phyloP scores from a whole-genome alignment of 2,113 vertebrate species.

The Opisthocomus hoazin region DNA sequence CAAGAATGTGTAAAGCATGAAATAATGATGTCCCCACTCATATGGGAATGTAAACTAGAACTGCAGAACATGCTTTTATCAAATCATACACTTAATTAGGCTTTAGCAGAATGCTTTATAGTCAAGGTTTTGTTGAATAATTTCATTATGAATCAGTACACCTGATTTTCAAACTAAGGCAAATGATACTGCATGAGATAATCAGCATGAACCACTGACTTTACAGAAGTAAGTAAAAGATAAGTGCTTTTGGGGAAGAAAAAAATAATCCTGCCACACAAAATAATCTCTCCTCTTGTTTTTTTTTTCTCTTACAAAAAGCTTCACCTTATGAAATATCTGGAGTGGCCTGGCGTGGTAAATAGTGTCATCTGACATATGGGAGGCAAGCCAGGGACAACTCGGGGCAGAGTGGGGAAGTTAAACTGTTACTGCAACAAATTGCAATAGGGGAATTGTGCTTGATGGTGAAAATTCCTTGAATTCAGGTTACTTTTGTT shows the following conservation, averaged over 20 bases:
- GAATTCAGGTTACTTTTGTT: not conserved
- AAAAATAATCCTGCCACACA: not conserved
- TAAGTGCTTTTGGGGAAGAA: not conserved
- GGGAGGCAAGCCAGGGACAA: not conserved
- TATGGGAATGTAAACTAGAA: slow-evolving; percentile 15
- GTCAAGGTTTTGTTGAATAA: slow-evolving; percentile 49
- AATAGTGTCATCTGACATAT: not conserved
- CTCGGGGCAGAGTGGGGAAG: not conserved
- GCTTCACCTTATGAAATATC: not conserved
- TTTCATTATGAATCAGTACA: slow-evolving; percentile 60
- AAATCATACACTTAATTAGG: slow-evolving; percentile 60
- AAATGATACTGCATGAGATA: slow-evolving; percentile 5
- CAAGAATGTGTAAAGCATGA: not conserved
- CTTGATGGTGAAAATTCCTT: not conserved
- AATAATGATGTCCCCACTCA: not conserved
- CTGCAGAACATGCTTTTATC: slow-evolving; percentile 51
- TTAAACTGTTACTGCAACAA: not conserved
- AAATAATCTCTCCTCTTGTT: not conserved
- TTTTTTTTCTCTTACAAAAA: not conserved
- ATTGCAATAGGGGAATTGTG: not conserved
- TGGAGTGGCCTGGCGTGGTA: not conserved
- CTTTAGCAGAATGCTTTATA: slow-evolving; percentile 61
- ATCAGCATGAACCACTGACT: not conserved
- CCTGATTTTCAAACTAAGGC: slow-evolving; percentile 61
- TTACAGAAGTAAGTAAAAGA: not conserved